Base-by-base conservation (phyloP, 1,140 invertebrate species). In the Hylyphantes graminicola region DNA sequence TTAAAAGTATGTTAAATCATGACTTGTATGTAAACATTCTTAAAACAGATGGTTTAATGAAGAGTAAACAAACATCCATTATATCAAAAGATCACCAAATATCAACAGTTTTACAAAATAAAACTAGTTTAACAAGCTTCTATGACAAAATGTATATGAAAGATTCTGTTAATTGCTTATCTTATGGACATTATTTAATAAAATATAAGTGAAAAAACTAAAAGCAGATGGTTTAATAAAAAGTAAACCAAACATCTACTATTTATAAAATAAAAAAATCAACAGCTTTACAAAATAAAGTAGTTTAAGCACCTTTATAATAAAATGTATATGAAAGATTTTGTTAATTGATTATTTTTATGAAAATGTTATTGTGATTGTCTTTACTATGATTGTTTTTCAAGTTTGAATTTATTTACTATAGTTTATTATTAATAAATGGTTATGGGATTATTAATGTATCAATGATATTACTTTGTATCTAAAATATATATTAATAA, bases 31-130 rank as follows among this genome's bases (percentile, higher is more conserved):
- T 70, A 51, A 12, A 70, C 12, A 15, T 50, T 12, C 51, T 72
- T 17, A 72, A 72, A 72, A 51, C 51, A 10, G 17, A 72, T 54
- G n/a, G 54, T 17, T 54, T n/a, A 17, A 51, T 72, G 17, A 72
- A 54, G 54, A 51, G 19, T 72, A 17, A 72, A 54, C 51, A 72
- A 72, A 35, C 50, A 53, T 53, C 17, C 53, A 72, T 65, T n/a
- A 51, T 70, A 51, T 70, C 67, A 19, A 70, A 70, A 51, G 51
- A 51, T 50, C 67, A 70, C 19, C 15, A 9, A 11, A 13, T 54
- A 15, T 72, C 50, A 17, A 54, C 68, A 17, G 54, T 72, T 21
- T 17, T 17, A 53, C 68, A 72, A 72, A 72, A 72, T 72, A 54
- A 72, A 72, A 72, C 50, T 53, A 72, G 68, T 54, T 35, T 72